Evolutionary conservation across 2,888 invertebrate species (phyloP).

Genomic region (Drosophila macrospina): DNA sequence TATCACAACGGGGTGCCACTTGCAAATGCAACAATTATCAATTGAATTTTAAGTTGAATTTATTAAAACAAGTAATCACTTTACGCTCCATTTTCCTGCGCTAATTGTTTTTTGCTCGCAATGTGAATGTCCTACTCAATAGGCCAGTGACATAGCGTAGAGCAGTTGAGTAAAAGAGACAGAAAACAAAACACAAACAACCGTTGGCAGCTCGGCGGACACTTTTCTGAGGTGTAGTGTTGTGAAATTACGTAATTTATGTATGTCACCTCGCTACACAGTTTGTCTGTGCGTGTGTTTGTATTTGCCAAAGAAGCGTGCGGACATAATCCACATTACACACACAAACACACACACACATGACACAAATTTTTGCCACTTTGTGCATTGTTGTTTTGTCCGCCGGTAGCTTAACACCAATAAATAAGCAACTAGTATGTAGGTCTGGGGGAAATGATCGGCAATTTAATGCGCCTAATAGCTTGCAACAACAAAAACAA

Average conservation of each 20-base stretch:
- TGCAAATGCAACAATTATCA: slow-evolving; percentile 27
- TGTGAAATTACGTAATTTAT: slow-evolving; percentile 73
- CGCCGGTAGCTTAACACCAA: slow-evolving; percentile 67
- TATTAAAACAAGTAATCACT: slow-evolving; percentile 32
- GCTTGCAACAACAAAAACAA: slow-evolving; percentile 44
- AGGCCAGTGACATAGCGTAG: slow-evolving; percentile 63
- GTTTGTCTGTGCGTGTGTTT: slow-evolving; percentile 22
- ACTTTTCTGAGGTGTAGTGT: slow-evolving; percentile 43
- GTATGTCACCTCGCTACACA: slow-evolving; percentile 56
- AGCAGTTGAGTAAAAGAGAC: neutral
- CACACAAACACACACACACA: slow-evolving; percentile 25
- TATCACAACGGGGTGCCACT: slow-evolving; percentile 15
- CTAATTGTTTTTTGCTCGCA: slow-evolving; percentile 49
- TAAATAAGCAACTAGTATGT: slow-evolving; percentile 47
- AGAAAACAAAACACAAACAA: slow-evolving; percentile 11
- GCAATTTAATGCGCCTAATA: slow-evolving; percentile 63
- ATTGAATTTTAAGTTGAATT: slow-evolving; percentile 16
- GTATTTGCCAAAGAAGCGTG: slow-evolving; percentile 45
- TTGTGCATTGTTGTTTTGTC: slow-evolving; percentile 44
- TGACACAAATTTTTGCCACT: slow-evolving; percentile 67
- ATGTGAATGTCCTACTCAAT: slow-evolving; percentile 73
- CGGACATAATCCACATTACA: slow-evolving; percentile 55
- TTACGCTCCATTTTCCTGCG: slow-evolving; percentile 47
- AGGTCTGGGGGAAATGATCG: slow-evolving; percentile 58
- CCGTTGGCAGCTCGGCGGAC: slow-evolving; percentile 30